A percentile compares a stretch with the other conserved stretches of the same genome.
Evolutionary conservation across 1,140 invertebrate species (phyloP).

Genomic region (Achatina immaculata): DNA sequence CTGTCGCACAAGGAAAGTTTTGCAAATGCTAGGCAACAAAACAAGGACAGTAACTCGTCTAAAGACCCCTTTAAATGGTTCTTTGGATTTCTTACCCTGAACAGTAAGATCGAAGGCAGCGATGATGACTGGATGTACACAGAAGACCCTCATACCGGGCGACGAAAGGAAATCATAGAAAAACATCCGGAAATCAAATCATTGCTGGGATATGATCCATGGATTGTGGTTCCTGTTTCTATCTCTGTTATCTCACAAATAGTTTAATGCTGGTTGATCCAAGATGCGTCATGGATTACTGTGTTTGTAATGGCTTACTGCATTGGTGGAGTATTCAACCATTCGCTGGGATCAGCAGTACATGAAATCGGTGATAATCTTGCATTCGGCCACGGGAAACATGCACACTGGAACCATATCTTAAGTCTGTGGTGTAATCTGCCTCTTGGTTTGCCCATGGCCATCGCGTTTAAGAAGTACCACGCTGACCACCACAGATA

Average conservation of each 20-base stretch:
- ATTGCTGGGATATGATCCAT: slow-evolving; percentile 67
- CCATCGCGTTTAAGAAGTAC: slow-evolving; percentile 70
- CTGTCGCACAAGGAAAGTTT: neutral
- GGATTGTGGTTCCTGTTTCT: slow-evolving; percentile 59
- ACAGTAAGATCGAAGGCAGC: slow-evolving; percentile 35
- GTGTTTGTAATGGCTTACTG: slow-evolving; percentile 64
- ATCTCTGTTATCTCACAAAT: slow-evolving; percentile 59
- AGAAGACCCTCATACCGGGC: slow-evolving; percentile 64
- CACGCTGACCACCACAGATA: slow-evolving; percentile 70
- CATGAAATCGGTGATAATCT: slow-evolving; percentile 72
- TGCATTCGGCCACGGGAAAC: slow-evolving; percentile 66
- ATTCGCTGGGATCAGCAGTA: slow-evolving; percentile 69
- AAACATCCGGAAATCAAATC: slow-evolving; percentile 71
- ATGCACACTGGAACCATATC: slow-evolving; percentile 61
- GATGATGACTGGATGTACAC: slow-evolving; percentile 62
- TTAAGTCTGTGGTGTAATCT: slow-evolving; percentile 69
- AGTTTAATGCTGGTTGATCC: slow-evolving; percentile 56
- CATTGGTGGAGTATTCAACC: slow-evolving; percentile 67
- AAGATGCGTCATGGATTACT: slow-evolving; percentile 58
- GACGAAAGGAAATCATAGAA: slow-evolving; percentile 64
- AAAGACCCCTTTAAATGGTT: slow-evolving; percentile 46
- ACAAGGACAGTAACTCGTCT: neutral
- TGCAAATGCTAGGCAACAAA: neutral
- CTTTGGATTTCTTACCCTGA: slow-evolving; percentile 45
- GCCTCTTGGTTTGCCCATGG: slow-evolving; percentile 68